Percentiles rank a stretch among this genome's conserved stretches.
Conservation (phyloP, 1,140 invertebrate species). For the Zaprionus lachaisei region DNA sequence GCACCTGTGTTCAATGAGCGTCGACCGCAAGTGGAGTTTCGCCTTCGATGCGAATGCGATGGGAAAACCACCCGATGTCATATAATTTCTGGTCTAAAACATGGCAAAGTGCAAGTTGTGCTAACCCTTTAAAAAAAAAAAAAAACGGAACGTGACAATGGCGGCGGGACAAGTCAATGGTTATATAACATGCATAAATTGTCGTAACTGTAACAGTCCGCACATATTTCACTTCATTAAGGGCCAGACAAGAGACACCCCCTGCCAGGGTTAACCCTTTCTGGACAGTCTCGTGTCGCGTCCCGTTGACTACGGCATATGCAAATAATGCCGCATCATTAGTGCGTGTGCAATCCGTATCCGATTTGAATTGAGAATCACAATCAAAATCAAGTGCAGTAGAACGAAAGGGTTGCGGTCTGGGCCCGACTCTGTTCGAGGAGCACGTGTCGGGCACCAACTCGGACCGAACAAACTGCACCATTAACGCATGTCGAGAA, state of each 20-base stretch:
- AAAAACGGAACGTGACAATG: constrained; percentile 37
- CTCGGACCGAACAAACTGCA: constrained; percentile 21
- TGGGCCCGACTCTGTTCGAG: constrained; percentile 19
- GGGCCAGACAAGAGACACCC: constrained; percentile 15
- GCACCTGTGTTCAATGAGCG: constrained; percentile 50
- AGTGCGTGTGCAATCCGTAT: constrained; percentile 50
- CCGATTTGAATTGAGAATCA: constrained; percentile 14
- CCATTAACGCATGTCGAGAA: constrained; percentile 17
- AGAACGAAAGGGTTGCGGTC: constrained; percentile 61
- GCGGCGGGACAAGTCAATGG: constrained; percentile 64
- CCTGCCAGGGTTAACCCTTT: constrained; percentile 61
- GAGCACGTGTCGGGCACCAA: constrained; percentile 60
- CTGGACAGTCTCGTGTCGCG: constrained; percentile 37
- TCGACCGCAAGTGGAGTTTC: constrained; percentile 34
- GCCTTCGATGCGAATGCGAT: not conserved
- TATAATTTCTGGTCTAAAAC: not conserved
- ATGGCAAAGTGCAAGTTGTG: constrained; percentile 28
- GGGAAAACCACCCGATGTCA: constrained; percentile 10
- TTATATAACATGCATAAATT: constrained; percentile 73
- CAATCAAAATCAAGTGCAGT: constrained; percentile 31
- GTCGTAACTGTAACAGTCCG: constrained; percentile 66
- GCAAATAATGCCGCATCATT: constrained; percentile 80
- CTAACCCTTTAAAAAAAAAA: constrained; percentile 60
- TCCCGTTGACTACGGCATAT: constrained; percentile 60
- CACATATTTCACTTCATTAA: constrained; percentile 76